Base-by-base conservation (phyloP, 2,797 vertebrate genomes). In the Melanotaenia maccullochi region DNA sequence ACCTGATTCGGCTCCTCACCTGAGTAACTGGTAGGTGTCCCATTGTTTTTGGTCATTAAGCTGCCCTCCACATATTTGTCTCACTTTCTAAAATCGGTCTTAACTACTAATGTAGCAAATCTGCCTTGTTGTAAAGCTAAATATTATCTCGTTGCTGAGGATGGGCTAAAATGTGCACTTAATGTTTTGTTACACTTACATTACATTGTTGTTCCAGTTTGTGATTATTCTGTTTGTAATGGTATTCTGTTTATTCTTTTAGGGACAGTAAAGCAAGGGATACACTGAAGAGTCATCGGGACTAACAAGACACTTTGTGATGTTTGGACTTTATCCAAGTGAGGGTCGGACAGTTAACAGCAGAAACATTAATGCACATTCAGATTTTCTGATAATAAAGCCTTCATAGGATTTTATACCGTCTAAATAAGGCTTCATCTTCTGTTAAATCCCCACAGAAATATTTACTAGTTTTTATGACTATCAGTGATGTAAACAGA, bases 11-110 rank as follows among this genome's bases (percentile, higher is more conserved):
- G 93, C 94, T 7, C 89, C 95, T 42, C 92, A 94, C 85, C 91
- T 94, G 52, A 90, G 95, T 57, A 90, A 92, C 69, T 97, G 96
- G 97, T 98, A 93, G 87, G 95, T 95, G 84, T 81, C 66, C 30
- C 9, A 33, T 33, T 59, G 36, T 71, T 65, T 33, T 16, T 12
- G 22, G 24, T 40, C 56, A 47, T 63, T 35, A n/a, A 58, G n/a
- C 60, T 18, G 25, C 13, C 24, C 14, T 42, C 38, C 24, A 33
- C 63, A 25, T 38, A 20, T 36, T 52, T 36, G 25, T 32, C n/a
- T 63, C 32, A 16, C 12, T 54, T 13, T 55, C 24, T 55, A 55
- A 55, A 28, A 5, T 14, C 2, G 3, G 3, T 52, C 3, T 16
- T 14, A 55, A 30, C 16, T 32, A 30, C 28, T 66, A 14, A 54